Conservation (phyloP, 2,113 vertebrate species). For the Hydropotes inermis region DNA sequence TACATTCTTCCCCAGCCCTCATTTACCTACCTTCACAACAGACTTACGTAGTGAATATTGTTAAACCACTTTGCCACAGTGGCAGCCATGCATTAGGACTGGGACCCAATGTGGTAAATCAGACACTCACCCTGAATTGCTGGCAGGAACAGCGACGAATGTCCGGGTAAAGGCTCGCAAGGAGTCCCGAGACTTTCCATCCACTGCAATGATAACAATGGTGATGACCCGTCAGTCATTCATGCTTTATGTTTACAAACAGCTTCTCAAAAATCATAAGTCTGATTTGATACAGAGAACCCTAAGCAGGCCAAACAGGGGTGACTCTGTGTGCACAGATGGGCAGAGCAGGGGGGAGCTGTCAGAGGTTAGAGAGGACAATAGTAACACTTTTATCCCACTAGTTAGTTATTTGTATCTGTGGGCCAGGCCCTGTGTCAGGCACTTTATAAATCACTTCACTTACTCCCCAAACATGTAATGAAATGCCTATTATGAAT, state of each 20-base stretch:
- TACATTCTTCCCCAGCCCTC: not conserved
- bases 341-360: not conserved
- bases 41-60: not conserved
- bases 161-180: constrained; percentile 90
- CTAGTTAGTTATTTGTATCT: not conserved
- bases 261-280: not conserved
- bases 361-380: not conserved
- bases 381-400: not conserved
- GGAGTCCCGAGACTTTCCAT: constrained; percentile 86
- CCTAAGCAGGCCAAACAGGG: not conserved
- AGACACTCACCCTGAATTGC: constrained; percentile 85
- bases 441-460: not conserved
- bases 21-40: not conserved
- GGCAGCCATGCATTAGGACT: not conserved
- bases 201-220: constrained; percentile 77
- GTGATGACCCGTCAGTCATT: not conserved
- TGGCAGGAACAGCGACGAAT: constrained; percentile 90
- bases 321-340: not conserved
- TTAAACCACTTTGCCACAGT: not conserved
- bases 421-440: not conserved
- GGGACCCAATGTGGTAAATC: rapidly evolving
- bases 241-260: not conserved
- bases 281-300: not conserved
- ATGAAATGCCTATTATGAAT: not conserved
- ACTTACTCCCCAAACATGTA: not conserved